Evolutionary conservation across 2,797 vertebrate genomes (phyloP), one percentile per base, ranked within the genome.

Genomic region (Agapornis canus): DNA sequence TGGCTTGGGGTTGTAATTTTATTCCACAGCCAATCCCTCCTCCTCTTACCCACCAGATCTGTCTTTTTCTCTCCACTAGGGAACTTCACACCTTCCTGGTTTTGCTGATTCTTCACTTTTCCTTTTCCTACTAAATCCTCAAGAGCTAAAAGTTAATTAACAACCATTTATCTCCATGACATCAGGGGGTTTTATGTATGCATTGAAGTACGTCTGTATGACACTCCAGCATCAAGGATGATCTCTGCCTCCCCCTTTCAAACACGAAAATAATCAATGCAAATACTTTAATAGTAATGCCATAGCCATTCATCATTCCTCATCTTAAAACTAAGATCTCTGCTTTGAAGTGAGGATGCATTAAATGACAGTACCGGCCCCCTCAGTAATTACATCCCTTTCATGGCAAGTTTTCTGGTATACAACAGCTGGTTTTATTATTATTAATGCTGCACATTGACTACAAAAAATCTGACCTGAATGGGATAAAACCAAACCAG

Each of bases 401-500:
- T 76, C 47, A 88, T 54, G 48, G 69, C 37, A 94, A 71, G 32
- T 66, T 88, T 76, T 61, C 75, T 85, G 86, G 69, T 86, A 95
- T 87, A 97, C 60, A 96, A 77, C 96, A 92, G 90, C 82, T 95
- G 81, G 42, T 91, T 96, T 94, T 96, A 76, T 80, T 82, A 95
- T 95, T 94, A 59, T 77, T 93, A 93, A 75, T 94, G 86, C 75
- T 75, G 61, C 77, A 92, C n/a, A 26, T n/a, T 32, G 59, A 86
- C 89, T 91, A 71, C 92, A 93, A 63, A 91, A 95, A 81, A 79
- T 81, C 87, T 85, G 88, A 91, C 81, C 79, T 89, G 95, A 95
- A 95, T 42, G 45, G 95, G 90, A 90, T 95, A 97, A 93, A 95
- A 95, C 89, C 64, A 83, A 96, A 92, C 91, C 94, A 91, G 97